These are phyloP conservation scores for Sigmodon hispidus DNA, from an alignment of 2,113 vertebrate species.

Conservation along the genomic window DNA sequence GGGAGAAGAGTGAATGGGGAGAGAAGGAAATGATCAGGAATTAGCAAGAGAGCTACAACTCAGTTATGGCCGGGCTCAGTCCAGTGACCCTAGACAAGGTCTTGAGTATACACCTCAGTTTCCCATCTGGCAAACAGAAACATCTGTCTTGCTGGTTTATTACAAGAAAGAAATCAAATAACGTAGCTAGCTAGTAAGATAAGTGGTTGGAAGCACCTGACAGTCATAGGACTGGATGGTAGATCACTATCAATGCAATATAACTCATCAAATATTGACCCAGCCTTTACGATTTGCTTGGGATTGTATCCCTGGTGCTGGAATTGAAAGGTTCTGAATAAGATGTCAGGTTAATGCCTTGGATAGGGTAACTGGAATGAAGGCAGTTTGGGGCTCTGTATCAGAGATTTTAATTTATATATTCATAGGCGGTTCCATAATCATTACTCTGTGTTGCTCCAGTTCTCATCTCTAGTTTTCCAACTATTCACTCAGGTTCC, in stretches of 20 bases:
- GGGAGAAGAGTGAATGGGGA: background rate
- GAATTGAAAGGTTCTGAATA: slow-evolving; percentile 37
- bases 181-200: background rate
- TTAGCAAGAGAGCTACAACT: background rate
- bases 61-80: background rate
- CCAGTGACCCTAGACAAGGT: background rate
- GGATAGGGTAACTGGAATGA: background rate
- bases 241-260: slow-evolving; percentile 45
- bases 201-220: slow-evolving; percentile 63
- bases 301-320: slow-evolving; percentile 16
- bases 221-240: slow-evolving; percentile 51
- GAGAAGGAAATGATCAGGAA: background rate
- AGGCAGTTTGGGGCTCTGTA: background rate
- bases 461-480: background rate
- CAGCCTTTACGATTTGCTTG: slow-evolving; percentile 38
- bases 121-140: slow-evolving; percentile 16
- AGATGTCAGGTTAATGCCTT: background rate
- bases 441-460: background rate
- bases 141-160: background rate
- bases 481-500: background rate
- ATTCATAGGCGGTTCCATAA: background rate
- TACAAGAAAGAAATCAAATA: slow-evolving; percentile 26
- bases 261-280: slow-evolving; percentile 68
- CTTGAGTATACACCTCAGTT: slow-evolving; percentile 2
- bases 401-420: background rate